phyloP scores from a whole-genome alignment of 1,140 invertebrate species.

The Drosophila auraria region DNA sequence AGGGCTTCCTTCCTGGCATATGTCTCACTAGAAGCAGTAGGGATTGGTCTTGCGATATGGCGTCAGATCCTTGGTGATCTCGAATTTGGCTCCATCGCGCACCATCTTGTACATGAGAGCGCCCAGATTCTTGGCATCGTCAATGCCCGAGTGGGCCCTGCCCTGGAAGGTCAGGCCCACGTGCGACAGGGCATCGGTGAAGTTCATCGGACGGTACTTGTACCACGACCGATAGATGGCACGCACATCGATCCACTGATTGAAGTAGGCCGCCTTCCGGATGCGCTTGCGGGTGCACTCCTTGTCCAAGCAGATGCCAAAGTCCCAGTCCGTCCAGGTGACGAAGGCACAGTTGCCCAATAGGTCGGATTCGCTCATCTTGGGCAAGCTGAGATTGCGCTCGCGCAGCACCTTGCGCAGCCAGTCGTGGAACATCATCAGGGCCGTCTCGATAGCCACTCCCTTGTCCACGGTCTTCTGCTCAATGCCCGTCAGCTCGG shows the following conservation, averaged over 20 bases:
- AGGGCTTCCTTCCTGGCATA: conserved; percentile 44
- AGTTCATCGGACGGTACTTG: conserved; percentile 85
- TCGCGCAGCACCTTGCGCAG: conserved; percentile 80
- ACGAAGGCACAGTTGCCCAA: conserved; percentile 85
- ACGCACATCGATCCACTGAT: conserved; percentile 85
- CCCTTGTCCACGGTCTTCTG: conserved; percentile 85
- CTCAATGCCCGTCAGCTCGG: conserved; percentile 88
- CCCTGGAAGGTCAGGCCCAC: conserved; percentile 87
- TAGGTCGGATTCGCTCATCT: conserved; percentile 67
- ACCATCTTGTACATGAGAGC: conserved; percentile 86
- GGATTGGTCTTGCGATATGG: conserved; percentile 81
- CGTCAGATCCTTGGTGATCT: conserved; percentile 85
- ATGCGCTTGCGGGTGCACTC: conserved; percentile 86
- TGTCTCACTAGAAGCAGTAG: conserved; percentile 72
- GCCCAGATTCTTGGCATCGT: conserved; percentile 88
- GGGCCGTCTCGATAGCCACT: conserved; percentile 83
- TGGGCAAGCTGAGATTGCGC: conserved; percentile 78
- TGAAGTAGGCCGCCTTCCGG: conserved; percentile 82
- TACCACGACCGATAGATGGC: conserved; percentile 85
- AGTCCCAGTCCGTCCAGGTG: conserved; percentile 87
- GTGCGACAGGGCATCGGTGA: conserved; percentile 86
- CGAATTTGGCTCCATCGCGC: conserved; percentile 86
- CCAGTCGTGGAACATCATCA: conserved; percentile 85
- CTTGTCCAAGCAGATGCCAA: conserved; percentile 85
- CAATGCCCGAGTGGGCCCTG: conserved; percentile 87